Evolutionary conservation across 2,113 vertebrate genomes (phyloP).

Genomic region (Larimichthys crocea): DNA sequence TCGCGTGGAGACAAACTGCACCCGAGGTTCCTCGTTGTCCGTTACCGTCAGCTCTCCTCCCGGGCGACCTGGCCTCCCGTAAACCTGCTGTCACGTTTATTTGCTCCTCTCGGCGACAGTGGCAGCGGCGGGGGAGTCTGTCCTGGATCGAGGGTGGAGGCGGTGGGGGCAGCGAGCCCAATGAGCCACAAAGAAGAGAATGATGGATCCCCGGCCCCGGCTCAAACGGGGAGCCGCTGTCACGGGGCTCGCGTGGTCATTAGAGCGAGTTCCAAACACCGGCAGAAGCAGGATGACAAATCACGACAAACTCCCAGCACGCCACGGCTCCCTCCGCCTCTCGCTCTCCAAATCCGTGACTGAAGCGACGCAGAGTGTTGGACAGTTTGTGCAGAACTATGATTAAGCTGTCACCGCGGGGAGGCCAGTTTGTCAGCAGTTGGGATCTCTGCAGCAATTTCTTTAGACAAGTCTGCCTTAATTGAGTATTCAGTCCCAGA

Average conservation of each 20-base stretch:
- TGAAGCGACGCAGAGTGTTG: slow-evolving; percentile 37
- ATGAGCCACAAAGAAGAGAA: slow-evolving; percentile 71
- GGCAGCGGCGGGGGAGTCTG: slow-evolving; percentile 58
- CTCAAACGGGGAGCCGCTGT: slow-evolving; percentile 72
- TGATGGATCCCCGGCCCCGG: slow-evolving; percentile 78
- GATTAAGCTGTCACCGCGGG: slow-evolving; percentile 67
- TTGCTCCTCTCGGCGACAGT: slow-evolving; percentile 64
- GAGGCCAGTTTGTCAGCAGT: slow-evolving; percentile 63
- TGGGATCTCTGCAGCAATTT: slow-evolving; percentile 61
- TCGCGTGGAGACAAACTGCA: slow-evolving; percentile 75
- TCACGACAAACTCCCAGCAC: slow-evolving; percentile 64
- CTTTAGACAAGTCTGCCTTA: slow-evolving; percentile 66
- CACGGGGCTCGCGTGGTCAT: slow-evolving; percentile 65
- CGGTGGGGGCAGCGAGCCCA: slow-evolving; percentile 55
- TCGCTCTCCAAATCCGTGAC: slow-evolving; percentile 33
- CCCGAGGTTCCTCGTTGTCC: slow-evolving; percentile 54
- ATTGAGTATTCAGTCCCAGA: slow-evolving; percentile 68
- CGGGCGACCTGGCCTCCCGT: slow-evolving; percentile 58
- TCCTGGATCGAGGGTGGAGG: slow-evolving; percentile 38
- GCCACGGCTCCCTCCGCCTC: slow-evolving; percentile 20
- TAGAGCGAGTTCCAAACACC: slow-evolving; percentile 69
- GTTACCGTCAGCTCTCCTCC: slow-evolving; percentile 69
- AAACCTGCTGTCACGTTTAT: slow-evolving; percentile 77
- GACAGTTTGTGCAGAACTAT: slow-evolving; percentile 64
- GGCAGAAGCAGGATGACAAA: slow-evolving; percentile 58